A percentile compares a stretch with the other conserved stretches of the same genome.
Evolutionary conservation across 2,113 vertebrate species (phyloP).

Genomic region (Hyla sarda): DNA sequence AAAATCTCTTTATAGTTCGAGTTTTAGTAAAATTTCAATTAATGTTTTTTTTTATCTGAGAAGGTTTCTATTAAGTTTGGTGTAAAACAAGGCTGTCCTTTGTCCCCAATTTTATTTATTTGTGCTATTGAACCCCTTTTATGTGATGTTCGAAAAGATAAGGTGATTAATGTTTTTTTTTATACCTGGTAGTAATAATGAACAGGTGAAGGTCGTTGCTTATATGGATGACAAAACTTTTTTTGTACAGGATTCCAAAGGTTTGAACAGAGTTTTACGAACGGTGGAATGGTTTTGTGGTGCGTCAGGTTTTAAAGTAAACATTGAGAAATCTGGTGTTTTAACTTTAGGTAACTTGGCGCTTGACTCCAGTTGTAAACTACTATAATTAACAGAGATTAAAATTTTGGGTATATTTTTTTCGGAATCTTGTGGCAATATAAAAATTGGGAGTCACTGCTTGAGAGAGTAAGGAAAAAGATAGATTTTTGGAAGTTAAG

Average conservation of each 20-base stretch:
- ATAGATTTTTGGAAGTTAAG: background rate
- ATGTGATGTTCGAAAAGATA: background rate
- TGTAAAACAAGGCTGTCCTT: background rate
- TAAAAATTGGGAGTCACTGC: background rate
- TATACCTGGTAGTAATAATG: background rate
- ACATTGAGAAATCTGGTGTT: background rate
- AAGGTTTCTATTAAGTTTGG: background rate
- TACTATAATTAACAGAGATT: background rate
- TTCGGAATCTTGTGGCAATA: accelerated
- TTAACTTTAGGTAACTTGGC: background rate
- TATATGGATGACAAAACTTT: background rate
- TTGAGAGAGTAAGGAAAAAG: background rate
- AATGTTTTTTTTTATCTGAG: background rate
- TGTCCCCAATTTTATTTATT: background rate
- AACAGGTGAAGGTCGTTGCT: background rate
- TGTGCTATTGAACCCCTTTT: background rate
- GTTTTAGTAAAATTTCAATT: background rate
- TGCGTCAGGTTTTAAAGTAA: background rate
- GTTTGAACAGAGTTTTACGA: background rate
- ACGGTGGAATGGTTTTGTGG: background rate
- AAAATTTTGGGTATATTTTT: background rate
- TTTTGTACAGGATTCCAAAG: accelerated
- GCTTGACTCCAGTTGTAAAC: background rate
- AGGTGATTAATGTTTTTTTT: background rate
- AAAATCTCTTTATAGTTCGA: background rate